Conservation (phyloP, 2,797 vertebrate genomes). For the Melopsittacus undulatus region DNA sequence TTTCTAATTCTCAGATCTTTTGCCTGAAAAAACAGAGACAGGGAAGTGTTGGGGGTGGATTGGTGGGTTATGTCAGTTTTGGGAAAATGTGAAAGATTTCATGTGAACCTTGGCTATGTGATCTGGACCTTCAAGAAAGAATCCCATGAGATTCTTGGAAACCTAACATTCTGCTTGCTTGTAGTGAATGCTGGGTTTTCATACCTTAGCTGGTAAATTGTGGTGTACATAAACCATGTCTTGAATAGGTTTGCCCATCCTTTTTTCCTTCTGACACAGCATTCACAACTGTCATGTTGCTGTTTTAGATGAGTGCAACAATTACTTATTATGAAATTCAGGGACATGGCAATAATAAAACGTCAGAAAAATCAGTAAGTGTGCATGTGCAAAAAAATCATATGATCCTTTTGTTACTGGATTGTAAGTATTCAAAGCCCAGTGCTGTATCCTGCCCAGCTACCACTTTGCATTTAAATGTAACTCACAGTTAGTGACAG, state of each 20-base stretch:
- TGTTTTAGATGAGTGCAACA: not conserved
- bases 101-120: not conserved
- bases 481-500: slow-evolving; percentile 33
- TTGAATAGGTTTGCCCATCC: not conserved
- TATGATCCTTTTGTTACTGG: not conserved
- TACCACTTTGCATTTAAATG: slow-evolving; percentile 31
- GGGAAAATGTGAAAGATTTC: not conserved
- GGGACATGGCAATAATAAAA: not conserved
- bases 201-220: not conserved
- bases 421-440: not conserved
- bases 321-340: not conserved
- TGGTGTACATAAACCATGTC: not conserved
- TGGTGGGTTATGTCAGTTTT: not conserved
- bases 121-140: not conserved
- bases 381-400: not conserved
- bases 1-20: not conserved
- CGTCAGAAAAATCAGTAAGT: not conserved
- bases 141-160: not conserved
- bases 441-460: not conserved
- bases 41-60: accelerated
- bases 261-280: not conserved
- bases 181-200: not conserved
- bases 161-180: not conserved
- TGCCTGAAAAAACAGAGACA: not conserved
- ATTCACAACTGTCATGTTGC: not conserved